Base-by-base conservation (phyloP, 2,888 invertebrate species). In the Biston betularia region DNA sequence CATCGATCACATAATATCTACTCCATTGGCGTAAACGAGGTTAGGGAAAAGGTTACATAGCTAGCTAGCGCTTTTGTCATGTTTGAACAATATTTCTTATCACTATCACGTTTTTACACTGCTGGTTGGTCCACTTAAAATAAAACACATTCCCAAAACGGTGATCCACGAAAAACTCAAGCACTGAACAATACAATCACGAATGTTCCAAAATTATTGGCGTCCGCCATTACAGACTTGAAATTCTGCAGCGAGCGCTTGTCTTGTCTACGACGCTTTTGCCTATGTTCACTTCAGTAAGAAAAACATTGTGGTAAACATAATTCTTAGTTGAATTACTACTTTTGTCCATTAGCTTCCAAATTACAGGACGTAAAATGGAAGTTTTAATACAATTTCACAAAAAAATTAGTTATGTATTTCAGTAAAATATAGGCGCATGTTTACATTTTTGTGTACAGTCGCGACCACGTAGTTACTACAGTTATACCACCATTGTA, bases 21-120 rank as follows among this genome's bases (percentile, higher is more conserved):
- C 95, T 95, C 95, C 95, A 95, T 95, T 95, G 95, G 95, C 95
- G 95, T 95, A 95, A 96, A 95, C 95, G 95, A 96, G 96, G 96
- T 96, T 96, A 96, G 95, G 95, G 95, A 95, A 95, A 95, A 95
- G 95, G 95, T 95, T 95, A 95, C 95, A 95, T 94, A 94, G 95
- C 95, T 92, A 88, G 89, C 88, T 85, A 86, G 85, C 89, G 91
- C 94, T 95, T 95, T 91, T 89, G 92, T 94, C 92, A 92, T 90
- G 87, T 84, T 87, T 89, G 86, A 86, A 80, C 83, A 88, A 87
- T 91, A 90, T 93, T 90, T 92, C 89, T 90, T 90, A 89, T 83
- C 92, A 93, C 92, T 89, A 81, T 83, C 90, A 91, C 89, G 86
- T 86, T 85, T 78, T 79, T 83, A 84, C 90, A 91, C 90, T 86